phyloP scores from a whole-genome alignment of 2,888 invertebrate genomes.

The Isoperla grammatica region DNA sequence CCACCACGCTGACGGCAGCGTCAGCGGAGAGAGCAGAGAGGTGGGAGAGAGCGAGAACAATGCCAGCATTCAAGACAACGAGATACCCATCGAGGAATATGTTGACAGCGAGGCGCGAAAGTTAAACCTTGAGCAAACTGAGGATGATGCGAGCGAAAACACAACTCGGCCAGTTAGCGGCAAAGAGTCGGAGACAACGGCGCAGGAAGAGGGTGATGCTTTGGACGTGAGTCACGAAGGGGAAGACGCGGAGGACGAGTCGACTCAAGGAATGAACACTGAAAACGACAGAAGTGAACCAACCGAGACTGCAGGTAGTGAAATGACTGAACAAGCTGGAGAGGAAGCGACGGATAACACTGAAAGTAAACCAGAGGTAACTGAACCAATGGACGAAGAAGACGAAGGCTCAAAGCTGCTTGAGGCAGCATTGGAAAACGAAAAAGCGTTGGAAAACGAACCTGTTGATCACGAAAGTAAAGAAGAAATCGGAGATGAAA shows the following conservation, averaged over 20 bases:
- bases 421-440: constrained; percentile 28
- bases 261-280: constrained; percentile 22
- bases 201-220: neutral
- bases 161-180: neutral
- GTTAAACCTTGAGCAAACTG: neutral
- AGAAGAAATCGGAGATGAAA: constrained; percentile 32
- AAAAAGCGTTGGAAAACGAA: constrained; percentile 36
- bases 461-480: constrained; percentile 18
- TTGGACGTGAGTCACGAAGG: constrained; percentile 46
- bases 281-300: constrained; percentile 33
- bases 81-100: neutral
- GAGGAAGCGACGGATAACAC: constrained; percentile 39
- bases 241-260: constrained; percentile 33
- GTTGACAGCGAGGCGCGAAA: neutral
- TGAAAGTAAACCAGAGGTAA: constrained; percentile 20
- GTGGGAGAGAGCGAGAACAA: constrained; percentile 5
- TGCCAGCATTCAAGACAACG: neutral
- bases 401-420: neutral
- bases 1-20: constrained; percentile 18
- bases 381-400: constrained; percentile 23
- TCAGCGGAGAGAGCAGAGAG: constrained; percentile 6
- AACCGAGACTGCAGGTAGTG: constrained; percentile 33
- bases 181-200: neutral
- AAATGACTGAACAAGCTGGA: constrained; percentile 38
- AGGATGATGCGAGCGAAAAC: neutral